Conservation (phyloP, 2,888 invertebrate genomes). For the Hecatera dysodea region DNA sequence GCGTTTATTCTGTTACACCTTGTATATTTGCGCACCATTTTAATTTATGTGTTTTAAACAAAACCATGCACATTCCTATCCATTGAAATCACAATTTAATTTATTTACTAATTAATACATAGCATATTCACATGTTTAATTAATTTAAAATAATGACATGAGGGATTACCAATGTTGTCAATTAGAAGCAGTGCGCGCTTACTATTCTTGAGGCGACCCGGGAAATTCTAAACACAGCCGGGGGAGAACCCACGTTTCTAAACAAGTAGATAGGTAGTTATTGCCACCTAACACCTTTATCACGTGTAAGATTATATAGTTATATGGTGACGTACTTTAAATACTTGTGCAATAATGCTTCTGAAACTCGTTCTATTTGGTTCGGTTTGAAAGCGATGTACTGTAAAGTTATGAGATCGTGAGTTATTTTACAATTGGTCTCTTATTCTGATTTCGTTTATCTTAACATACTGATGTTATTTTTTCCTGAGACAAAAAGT, state of each 20-base stretch:
- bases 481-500: too few relatives aligned
- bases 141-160: conserved; percentile 43
- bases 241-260: conserved; percentile 38
- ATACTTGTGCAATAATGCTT: neutral
- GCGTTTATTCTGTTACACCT: neutral
- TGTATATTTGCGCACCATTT: neutral
- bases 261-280: neutral
- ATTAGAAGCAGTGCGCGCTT: conserved; percentile 39
- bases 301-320: conserved; percentile 44
- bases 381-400: neutral
- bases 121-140: conserved; percentile 23
- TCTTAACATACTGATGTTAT: too few relatives aligned
- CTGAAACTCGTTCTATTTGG: neutral
- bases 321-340: conserved; percentile 7
- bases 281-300: conserved; percentile 4
- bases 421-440: too few relatives aligned
- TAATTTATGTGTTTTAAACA: conserved; percentile 1
- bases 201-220: conserved; percentile 23
- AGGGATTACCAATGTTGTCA: conserved; percentile 37
- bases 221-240: conserved; percentile 16
- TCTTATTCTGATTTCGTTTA: neutral
- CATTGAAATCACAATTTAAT: conserved; percentile 43
- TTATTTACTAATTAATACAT: conserved; percentile 5
- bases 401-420: too few relatives aligned
- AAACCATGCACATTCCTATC: conserved; percentile 16